A percentile compares a stretch with the other conserved stretches of the same genome.
Evolutionary conservation across 1,140 invertebrate genomes (phyloP).

Genomic region (Rhopalosiphum padi): DNA sequence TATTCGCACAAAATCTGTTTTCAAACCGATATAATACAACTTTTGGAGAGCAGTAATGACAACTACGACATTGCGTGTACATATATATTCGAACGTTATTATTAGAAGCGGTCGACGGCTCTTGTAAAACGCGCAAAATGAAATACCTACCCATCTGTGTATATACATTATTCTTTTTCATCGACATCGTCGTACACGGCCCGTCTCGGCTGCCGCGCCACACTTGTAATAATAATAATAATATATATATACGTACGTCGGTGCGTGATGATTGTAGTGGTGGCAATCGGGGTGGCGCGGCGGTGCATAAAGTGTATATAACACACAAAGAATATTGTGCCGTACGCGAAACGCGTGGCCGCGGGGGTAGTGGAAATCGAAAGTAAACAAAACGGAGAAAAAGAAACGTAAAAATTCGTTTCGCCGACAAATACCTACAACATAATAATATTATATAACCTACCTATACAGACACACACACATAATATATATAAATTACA

Average conservation of each 20-base stretch:
- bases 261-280: not conserved
- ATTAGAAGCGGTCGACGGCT: constrained; percentile 16
- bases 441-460: not conserved
- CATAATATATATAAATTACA: not conserved
- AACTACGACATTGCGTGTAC: not conserved
- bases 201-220: not conserved
- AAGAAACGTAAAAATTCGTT: not conserved
- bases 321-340: constrained; percentile 17
- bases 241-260: not conserved
- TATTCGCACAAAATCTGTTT: constrained; percentile 34
- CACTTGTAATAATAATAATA: constrained; percentile 8
- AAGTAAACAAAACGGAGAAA: constrained; percentile 35
- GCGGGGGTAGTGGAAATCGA: constrained; percentile 25
- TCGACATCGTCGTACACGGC: not conserved
- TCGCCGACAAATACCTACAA: not conserved
- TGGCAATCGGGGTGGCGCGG: too few relatives aligned
- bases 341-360: not conserved
- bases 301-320: not conserved
- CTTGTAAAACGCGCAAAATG: constrained; percentile 20
- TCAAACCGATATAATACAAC: not conserved
- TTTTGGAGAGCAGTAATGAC: not conserved
- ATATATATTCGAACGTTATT: constrained; percentile 26
- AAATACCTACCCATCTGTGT: not conserved
- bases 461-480: not conserved
- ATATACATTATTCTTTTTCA: not conserved